Evolutionary conservation across 2,113 vertebrate genomes (phyloP), one percentile per base, ranked within the genome.

Genomic region (Salvelinus fontinalis): DNA sequence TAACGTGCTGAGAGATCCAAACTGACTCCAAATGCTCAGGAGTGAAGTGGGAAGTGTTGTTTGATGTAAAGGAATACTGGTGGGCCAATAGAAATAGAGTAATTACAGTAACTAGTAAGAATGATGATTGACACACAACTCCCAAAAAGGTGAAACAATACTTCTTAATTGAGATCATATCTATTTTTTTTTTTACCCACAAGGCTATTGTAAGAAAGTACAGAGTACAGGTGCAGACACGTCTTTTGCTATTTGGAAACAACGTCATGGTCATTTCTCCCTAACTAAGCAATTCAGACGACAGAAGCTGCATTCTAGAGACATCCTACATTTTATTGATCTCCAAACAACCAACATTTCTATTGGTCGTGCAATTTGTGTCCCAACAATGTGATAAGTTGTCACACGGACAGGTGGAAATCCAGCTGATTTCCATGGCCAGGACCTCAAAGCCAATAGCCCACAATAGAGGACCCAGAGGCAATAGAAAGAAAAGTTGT

Each of bases 401-500:
- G 13, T 57, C 20, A 6, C 3, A 57, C 2, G 18, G 20, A 57
- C 9, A 11, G 2, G 39, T 44, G 39, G 39, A 44, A 44, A 44
- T 2, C 39, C 39, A 44, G 39, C 39, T 12, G 39, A 44, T 44
- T 44, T 44, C 9, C 39, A 44, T 44, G 39, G 39, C 39, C 39
- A 44, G 39, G 39, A 44, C 39, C 39, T 44, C 39, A 44, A 44
- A 11, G 39, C 39, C 39, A 44, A 44, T 44, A 44, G 39, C 39
- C 9, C 39, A 44, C 39, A 57, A 57, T 1, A 57, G 54, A 57
- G 20, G 54, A 57, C 13, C 54, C 54, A 57, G 54, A 20, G 54
- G 54, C 54, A 57, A 57, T 54, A 92, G 94, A 94, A 94, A 39
- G 22, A 93, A 93, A 89, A 90, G 91, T 86, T 89, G 94, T 94